Conservation (phyloP, 1,140 invertebrate genomes). For the Magallana angulata region DNA sequence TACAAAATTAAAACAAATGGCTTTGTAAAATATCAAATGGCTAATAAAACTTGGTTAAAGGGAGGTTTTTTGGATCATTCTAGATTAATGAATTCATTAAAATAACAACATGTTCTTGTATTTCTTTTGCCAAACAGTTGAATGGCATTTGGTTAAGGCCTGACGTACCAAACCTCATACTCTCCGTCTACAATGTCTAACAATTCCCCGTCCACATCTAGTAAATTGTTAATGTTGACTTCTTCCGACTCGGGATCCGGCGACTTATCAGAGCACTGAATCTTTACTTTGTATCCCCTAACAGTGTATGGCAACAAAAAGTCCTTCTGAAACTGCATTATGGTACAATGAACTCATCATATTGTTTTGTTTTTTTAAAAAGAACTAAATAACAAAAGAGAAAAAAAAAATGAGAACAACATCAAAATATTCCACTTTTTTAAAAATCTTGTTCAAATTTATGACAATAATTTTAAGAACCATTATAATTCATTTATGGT, state of each 20-base stretch:
- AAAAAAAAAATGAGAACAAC: neutral
- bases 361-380: neutral
- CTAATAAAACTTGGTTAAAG: neutral
- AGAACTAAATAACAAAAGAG: neutral
- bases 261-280: neutral
- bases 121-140: no score
- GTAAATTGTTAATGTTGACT: neutral
- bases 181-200: conserved; percentile 17
- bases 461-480: neutral
- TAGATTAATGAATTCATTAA: no score
- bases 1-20: neutral
- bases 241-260: neutral
- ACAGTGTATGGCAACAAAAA: neutral
- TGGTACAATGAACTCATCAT: neutral
- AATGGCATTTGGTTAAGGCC: no score
- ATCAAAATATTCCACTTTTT: neutral
- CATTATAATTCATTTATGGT: neutral
- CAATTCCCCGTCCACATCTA: conserved; percentile 15
- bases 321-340: neutral
- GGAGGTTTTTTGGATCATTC: no score
- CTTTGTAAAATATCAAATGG: neutral
- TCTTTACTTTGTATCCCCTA: neutral
- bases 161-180: conserved; percentile 5
- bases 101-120: no score
- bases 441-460: neutral